Evolutionary conservation across 1,140 invertebrate species (phyloP), one percentile per base, ranked within the genome.

Genomic region (Diorhabda sublineata): DNA sequence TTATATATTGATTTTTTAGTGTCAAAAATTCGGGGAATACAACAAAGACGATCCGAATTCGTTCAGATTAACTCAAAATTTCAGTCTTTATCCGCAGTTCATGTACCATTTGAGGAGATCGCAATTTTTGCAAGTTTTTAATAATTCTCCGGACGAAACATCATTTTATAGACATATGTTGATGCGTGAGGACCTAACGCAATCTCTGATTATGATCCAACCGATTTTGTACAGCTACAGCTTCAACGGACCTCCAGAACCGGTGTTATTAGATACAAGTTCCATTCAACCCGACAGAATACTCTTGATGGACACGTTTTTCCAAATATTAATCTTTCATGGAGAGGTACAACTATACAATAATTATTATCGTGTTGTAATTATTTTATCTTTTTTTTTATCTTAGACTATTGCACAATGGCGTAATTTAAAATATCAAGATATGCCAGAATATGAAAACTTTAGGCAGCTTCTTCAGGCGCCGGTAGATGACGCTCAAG

Each of bases 51-150:
- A 99, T 85, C 95, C 96, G 2, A 95, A 94, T 77, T 96, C 94
- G 65, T 99, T 99, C 84, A 86, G 95, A 71, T 88, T 99, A 47
- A 90, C 92, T 26, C 97, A 98, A 80, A 98, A 98, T 81, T 99
- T 99, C 82, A 95, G 93, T 61, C 84, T 99, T 9, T 99, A 98
- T 84, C 98, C 98, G 44, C 98, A 99, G 81, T 99, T 99, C 82
- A 99, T 99, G 96, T 99, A 99, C 82, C 98, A 99, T 82, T 84
- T 99, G 73, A 86, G 98, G 69, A 87, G 98, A 71, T 99, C 98
- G 58, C 98, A 99, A 83, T 99, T 99, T 84, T 86, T 99, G 71
- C 98, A 99, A 88, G 98, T 99, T n/a, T 99, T 99, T 83, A 99
- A 99, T 83, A 99, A 99, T 85, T 98, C 96, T 63, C 98, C 98